phyloP scores from a whole-genome alignment of 2,113 vertebrate genomes.

The Gymnarchus niloticus region DNA sequence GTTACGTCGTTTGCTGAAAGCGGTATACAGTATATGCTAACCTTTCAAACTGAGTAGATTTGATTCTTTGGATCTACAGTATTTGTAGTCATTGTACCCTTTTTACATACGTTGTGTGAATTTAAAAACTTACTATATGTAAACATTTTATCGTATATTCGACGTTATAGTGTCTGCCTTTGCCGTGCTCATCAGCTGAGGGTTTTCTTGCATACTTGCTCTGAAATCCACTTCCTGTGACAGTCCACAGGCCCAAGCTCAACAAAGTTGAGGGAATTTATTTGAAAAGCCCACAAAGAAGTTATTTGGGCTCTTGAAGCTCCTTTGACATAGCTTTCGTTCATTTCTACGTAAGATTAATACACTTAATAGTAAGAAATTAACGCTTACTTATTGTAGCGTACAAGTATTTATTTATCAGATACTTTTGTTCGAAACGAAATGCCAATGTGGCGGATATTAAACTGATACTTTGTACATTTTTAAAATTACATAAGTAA shows the following conservation, averaged over 20 bases:
- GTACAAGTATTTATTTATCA: neutral
- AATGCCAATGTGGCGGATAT: too few relatives aligned
- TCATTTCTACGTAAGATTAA: neutral
- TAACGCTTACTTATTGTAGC: neutral
- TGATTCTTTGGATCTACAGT: too few relatives aligned
- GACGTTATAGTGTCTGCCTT: too few relatives aligned
- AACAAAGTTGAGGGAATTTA: neutral
- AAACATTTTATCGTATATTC: too few relatives aligned
- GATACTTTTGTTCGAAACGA: neutral
- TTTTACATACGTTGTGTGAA: too few relatives aligned
- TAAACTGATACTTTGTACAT: too few relatives aligned
- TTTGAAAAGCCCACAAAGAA: neutral
- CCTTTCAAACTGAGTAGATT: neutral
- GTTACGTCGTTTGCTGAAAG: neutral
- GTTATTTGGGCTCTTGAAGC: too few relatives aligned
- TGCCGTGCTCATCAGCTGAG: too few relatives aligned
- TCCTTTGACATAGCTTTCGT: neutral
- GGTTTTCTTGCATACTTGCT: neutral
- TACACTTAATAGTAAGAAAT: neutral
- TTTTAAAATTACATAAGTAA: too few relatives aligned
- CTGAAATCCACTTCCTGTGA: neutral
- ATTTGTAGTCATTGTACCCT: too few relatives aligned
- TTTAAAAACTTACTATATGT: too few relatives aligned
- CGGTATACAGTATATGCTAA: neutral
- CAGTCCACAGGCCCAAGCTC: neutral